Conservation (phyloP, 2,113 vertebrate species). For the Columba janthina region DNA sequence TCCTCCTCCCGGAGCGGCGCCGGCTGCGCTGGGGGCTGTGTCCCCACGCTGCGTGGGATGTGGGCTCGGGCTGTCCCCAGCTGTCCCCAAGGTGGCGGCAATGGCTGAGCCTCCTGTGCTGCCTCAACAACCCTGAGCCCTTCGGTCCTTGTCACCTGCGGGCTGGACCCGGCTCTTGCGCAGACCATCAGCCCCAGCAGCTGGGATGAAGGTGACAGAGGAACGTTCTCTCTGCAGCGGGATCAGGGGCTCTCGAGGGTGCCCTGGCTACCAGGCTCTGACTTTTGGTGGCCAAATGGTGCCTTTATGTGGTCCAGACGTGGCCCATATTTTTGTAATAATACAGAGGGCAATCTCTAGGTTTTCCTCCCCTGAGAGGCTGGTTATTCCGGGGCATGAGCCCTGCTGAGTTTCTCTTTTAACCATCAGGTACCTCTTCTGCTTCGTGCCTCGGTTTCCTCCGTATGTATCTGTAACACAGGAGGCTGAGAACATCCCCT, state of each 20-base stretch:
- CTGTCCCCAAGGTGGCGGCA: accelerated
- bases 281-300: neutral
- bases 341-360: neutral
- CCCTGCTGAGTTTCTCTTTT: neutral
- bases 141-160: accelerated
- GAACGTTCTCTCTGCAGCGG: neutral
- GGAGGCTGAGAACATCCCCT: neutral
- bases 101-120: neutral
- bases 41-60: accelerated
- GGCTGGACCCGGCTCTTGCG: accelerated
- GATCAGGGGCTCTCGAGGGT: neutral
- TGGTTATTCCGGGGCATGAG: neutral
- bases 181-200: neutral
- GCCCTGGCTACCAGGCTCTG: neutral
- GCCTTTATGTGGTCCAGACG: neutral
- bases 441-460: neutral
- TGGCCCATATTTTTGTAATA: neutral
- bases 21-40: neutral
- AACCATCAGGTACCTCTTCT: neutral
- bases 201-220: accelerated
- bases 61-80: neutral
- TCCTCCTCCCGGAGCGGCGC: neutral
- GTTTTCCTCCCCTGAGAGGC: accelerated
- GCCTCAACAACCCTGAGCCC: neutral
- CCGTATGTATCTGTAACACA: accelerated